Percentiles rank a stretch among this genome's conserved stretches.
Conservation (phyloP, 2,113 vertebrate species). For the Campylomormyrus tamandua region DNA sequence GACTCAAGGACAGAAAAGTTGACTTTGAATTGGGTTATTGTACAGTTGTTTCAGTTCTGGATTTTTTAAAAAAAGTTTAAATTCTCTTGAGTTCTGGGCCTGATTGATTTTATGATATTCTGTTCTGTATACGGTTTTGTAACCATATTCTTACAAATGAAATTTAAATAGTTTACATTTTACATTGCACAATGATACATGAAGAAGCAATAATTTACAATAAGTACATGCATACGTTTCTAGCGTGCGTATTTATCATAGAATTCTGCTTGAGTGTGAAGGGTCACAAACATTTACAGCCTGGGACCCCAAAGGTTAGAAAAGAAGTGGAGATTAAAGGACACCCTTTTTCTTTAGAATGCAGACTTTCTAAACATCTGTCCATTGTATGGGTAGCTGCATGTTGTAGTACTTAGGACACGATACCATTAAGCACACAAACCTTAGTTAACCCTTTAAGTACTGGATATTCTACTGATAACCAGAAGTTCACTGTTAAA, state of each 20-base stretch:
- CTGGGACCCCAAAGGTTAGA: not conserved
- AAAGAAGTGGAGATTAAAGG: not conserved
- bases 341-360: not conserved
- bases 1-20: not conserved
- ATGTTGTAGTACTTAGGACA: not conserved
- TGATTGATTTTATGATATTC: not conserved
- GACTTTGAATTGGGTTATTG: not conserved
- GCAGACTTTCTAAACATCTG: not conserved
- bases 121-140: not conserved
- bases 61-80: not conserved
- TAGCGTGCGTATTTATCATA: not conserved
- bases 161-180: not conserved
- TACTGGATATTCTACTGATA: not conserved
- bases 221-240: not conserved
- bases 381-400: not conserved
- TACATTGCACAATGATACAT: not conserved
- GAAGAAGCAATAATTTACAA: not conserved
- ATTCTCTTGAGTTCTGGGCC: not conserved
- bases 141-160: not conserved
- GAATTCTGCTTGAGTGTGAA: not conserved
- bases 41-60: not conserved
- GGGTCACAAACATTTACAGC: not conserved
- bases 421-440: not conserved
- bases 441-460: constrained; percentile 1
- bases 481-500: not conserved